These are phyloP conservation scores for Caenorhabditis angaria DNA, from an alignment of 2,888 invertebrate genomes.

Conservation along the genomic window DNA sequence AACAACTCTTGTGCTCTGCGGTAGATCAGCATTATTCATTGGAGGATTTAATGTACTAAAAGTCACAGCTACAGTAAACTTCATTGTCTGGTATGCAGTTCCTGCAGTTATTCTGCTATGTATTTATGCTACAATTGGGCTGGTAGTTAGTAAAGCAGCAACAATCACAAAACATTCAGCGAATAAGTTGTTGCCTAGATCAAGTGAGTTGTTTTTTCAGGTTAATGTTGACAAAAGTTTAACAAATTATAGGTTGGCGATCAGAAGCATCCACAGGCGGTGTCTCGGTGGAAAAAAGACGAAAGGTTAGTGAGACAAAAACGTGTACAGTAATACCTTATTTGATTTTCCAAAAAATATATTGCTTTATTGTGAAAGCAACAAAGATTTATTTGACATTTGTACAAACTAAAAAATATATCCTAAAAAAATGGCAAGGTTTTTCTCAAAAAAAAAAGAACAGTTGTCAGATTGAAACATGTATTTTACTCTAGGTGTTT, in stretches of 20 bases:
- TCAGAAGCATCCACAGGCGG: conserved; percentile 52
- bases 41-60: conserved; percentile 64
- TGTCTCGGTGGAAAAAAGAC: conserved; percentile 48
- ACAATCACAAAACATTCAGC: conserved; percentile 49
- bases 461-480: too few species aligned
- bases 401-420: too few species aligned
- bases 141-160: conserved; percentile 63
- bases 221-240: conserved; percentile 1
- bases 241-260: conserved; percentile 36
- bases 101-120: conserved; percentile 72
- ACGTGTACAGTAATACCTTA: too few species aligned
- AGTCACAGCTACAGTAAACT: conserved; percentile 63
- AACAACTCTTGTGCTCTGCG: conserved; percentile 28
- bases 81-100: conserved; percentile 71
- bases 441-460: too few species aligned
- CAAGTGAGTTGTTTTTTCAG: conserved; percentile 12
- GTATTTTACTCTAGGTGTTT: too few species aligned
- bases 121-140: conserved; percentile 73
- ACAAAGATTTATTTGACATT: too few species aligned
- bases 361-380: too few species aligned
- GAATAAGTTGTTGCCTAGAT: conserved; percentile 47
- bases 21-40: conserved; percentile 30
- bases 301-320: conserved; percentile 51
- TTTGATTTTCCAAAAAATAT: too few species aligned
- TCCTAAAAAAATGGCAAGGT: too few species aligned